These are phyloP conservation scores for Ochotona princeps DNA, from an alignment of 2,113 vertebrate species.

Conservation along the genomic window DNA sequence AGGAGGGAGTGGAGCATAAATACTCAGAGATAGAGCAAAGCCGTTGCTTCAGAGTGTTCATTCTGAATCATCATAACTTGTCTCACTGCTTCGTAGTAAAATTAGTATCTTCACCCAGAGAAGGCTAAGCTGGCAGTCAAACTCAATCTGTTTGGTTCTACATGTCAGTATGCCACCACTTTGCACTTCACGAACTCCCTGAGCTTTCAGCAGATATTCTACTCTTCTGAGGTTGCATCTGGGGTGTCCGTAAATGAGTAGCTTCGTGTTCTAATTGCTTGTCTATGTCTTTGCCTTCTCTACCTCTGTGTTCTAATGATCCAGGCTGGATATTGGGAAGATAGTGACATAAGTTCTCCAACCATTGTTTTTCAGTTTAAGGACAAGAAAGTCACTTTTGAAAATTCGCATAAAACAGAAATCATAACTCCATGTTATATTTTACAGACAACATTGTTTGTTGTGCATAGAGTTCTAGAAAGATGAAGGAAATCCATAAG, in stretches of 20 bases:
- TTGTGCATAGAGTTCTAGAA: conserved; percentile 11
- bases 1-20: neutral
- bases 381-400: no score
- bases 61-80: neutral
- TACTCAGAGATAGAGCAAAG: neutral
- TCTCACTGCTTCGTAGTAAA: neutral
- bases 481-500: neutral
- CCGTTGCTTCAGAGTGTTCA: neutral
- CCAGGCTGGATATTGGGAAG: neutral
- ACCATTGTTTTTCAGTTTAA: conserved; percentile 27
- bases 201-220: neutral
- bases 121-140: neutral
- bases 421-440: neutral
- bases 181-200: neutral
- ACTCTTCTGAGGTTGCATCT: neutral
- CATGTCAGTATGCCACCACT: neutral
- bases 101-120: neutral
- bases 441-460: neutral
- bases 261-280: neutral
- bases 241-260: neutral
- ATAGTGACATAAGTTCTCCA: neutral
- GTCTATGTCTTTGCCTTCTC: neutral
- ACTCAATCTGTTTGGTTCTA: neutral
- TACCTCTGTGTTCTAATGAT: neutral
- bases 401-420: conserved; percentile 10